Conservation (phyloP, 2,113 vertebrate species). For the Alosa alosa region DNA sequence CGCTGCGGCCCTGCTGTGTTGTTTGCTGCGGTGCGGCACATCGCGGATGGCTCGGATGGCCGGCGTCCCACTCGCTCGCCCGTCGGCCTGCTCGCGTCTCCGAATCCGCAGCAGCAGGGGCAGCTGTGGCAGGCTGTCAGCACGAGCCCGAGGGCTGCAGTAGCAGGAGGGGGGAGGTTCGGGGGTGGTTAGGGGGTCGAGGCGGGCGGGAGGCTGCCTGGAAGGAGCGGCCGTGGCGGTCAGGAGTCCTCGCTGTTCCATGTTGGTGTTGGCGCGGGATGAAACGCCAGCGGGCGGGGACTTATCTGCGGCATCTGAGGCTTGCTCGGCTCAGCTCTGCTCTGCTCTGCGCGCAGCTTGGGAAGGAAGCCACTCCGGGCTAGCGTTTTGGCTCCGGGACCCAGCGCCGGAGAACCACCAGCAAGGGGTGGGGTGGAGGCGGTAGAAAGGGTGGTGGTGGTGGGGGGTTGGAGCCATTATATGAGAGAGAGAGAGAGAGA, state of each 20-base stretch:
- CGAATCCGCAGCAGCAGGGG: background rate
- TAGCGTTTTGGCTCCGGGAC: conserved; percentile 53
- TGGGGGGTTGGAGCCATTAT: conserved; percentile 60
- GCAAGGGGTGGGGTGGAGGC: conserved; percentile 5
- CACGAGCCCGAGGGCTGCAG: conserved; percentile 24
- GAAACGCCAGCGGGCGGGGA: conserved; percentile 35
- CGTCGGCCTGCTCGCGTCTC: background rate
- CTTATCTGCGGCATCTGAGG: conserved; percentile 39
- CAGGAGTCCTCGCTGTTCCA: conserved; percentile 61
- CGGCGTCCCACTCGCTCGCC: background rate
- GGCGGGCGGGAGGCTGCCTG: conserved; percentile 38
- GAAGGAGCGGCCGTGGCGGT: conserved; percentile 47
- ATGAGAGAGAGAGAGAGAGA: conserved; percentile 41
- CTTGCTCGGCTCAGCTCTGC: conserved; percentile 24
- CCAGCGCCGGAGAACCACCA: conserved; percentile 16
- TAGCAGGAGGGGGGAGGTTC: conserved; percentile 23
- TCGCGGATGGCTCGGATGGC: background rate
- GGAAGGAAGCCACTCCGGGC: conserved; percentile 55
- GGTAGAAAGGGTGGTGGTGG: background rate
- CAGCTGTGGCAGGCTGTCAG: conserved; percentile 28
- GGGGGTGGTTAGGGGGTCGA: background rate
- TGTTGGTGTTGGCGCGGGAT: conserved; percentile 61
- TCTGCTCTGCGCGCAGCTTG: conserved; percentile 31
- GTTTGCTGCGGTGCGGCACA: background rate
- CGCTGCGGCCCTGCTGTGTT: background rate